A percentile compares a stretch with the other conserved stretches of the same genome.
phyloP scores from a whole-genome alignment of 1,140 invertebrate species.

The Anastrepha ludens region DNA sequence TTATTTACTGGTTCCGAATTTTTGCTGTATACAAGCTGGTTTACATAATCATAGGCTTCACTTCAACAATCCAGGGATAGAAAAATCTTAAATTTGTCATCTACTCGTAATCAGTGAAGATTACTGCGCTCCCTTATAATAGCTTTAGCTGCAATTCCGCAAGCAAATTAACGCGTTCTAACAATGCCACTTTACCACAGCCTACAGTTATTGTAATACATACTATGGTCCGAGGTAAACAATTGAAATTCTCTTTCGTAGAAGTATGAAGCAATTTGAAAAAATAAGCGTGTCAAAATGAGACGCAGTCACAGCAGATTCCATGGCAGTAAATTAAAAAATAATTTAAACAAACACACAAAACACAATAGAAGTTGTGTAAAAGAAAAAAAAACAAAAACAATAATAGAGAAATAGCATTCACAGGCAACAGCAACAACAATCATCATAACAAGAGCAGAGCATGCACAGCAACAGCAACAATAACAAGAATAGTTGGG shows the following conservation, averaged over 20 bases:
- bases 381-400: background rate
- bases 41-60: too few relatives aligned
- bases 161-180: slow-evolving; percentile 24
- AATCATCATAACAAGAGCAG: slow-evolving; percentile 33
- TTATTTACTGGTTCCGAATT: too few relatives aligned
- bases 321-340: slow-evolving; percentile 26
- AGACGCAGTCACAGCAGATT: background rate
- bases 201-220: background rate
- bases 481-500: background rate
- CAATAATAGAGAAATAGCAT: background rate
- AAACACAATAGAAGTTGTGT: background rate
- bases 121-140: background rate
- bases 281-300: slow-evolving; percentile 42
- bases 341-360: slow-evolving; percentile 26
- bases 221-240: background rate
- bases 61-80: too few relatives aligned
- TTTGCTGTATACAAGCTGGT: too few relatives aligned
- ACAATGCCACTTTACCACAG: background rate
- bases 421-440: background rate
- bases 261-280: slow-evolving; percentile 33
- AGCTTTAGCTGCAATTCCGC: background rate
- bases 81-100: background rate
- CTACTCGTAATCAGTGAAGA: background rate
- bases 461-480: background rate
- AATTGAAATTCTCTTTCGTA: slow-evolving; percentile 14